These are phyloP conservation scores for Virgularia gustaviana DNA, from an alignment of 92 coral and sea anemone genomes.

Conservation along the genomic window DNA sequence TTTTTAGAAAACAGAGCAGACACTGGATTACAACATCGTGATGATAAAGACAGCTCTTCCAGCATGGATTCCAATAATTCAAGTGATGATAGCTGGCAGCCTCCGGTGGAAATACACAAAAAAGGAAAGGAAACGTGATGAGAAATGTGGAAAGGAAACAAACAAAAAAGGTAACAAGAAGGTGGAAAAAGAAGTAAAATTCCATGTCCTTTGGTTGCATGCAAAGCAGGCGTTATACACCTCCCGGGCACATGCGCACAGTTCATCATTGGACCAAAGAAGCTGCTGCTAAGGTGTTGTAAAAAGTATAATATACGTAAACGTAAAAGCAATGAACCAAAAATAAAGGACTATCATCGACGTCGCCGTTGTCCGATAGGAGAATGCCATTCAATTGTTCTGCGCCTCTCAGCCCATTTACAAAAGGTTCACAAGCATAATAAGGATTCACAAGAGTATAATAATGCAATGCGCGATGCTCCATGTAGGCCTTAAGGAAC, in stretches of 20 bases:
- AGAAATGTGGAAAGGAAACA: no score
- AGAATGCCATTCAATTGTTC: conserved; percentile 13
- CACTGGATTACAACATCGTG: no score
- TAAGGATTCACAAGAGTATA: neutral
- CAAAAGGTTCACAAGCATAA: conserved; percentile 11
- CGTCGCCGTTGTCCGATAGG: conserved; percentile 1
- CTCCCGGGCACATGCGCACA: neutral
- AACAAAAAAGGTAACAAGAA: no score
- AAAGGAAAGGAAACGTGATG: no score
- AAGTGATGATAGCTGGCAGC: no score
- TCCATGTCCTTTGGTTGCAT: conserved; percentile 4
- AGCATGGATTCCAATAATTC: no score
- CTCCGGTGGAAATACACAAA: no score
- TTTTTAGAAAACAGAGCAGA: no score
- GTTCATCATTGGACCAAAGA: neutral
- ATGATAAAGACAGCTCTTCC: no score
- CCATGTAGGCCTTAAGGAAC: neutral
- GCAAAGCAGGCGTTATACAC: conserved; percentile 4
- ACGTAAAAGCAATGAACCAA: neutral
- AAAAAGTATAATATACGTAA: neutral
- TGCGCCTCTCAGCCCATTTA: neutral
- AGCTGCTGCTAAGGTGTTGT: neutral
- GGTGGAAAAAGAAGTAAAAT: neutral
- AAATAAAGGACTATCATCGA: conserved; percentile 2
- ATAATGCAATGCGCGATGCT: neutral